phyloP scores from a whole-genome alignment of 2,797 vertebrate genomes.

The Takifugu ocellatus region DNA sequence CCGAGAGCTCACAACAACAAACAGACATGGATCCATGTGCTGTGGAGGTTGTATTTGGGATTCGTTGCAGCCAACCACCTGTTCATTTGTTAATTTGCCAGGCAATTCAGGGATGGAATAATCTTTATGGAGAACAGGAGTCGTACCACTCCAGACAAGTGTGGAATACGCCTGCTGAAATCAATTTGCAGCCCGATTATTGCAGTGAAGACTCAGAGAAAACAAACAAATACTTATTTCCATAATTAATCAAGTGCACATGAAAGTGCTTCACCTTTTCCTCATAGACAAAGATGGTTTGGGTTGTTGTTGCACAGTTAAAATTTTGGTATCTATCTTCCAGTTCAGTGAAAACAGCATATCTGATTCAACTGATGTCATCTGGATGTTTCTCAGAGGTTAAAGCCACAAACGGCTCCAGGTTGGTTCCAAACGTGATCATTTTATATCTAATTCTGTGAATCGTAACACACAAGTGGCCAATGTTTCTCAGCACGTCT shows the following conservation, averaged over 20 bases:
- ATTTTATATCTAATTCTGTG: no score
- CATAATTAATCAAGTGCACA: constrained; percentile 62
- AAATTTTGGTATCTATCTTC: constrained; percentile 8
- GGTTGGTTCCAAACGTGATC: no score
- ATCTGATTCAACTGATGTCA: constrained; percentile 1
- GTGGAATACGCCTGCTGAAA: constrained; percentile 50
- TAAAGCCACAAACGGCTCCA: no score
- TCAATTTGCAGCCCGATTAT: constrained; percentile 58
- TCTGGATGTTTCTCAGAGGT: constrained; percentile 7
- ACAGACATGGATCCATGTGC: constrained; percentile 47
- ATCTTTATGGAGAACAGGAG: constrained; percentile 56
- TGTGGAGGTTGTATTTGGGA: constrained; percentile 53
- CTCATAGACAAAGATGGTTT: constrained; percentile 42
- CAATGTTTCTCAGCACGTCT: no score
- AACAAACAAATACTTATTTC: constrained; percentile 62
- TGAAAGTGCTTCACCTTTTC: constrained; percentile 40
- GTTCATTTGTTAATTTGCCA: constrained; percentile 69
- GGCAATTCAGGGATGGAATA: constrained; percentile 63
- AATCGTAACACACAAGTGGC: no score
- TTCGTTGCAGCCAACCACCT: constrained; percentile 65
- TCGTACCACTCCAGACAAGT: constrained; percentile 54
- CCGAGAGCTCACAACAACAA: constrained; percentile 42
- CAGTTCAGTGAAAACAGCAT: constrained; percentile 7
- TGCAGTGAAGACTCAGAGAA: constrained; percentile 45
- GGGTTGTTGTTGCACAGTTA: constrained; percentile 28